Evolutionary conservation across 1,140 invertebrate species (phyloP).

Genomic region (Onthophagus taurus): DNA sequence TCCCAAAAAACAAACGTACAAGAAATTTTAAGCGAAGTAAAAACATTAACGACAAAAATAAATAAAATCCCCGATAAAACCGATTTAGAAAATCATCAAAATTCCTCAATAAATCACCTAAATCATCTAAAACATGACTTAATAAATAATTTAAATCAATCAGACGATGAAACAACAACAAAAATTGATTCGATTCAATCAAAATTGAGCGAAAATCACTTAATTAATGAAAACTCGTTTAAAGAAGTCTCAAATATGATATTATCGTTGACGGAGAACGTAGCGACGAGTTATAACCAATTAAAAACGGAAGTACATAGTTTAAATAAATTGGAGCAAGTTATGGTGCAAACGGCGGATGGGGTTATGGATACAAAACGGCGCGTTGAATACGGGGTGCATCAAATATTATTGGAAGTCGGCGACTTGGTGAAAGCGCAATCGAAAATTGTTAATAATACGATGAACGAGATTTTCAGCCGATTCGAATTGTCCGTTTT

Average conservation of each 20-base stretch:
- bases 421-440: constrained; percentile 59
- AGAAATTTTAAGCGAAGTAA: constrained; percentile 22
- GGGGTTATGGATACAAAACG: constrained; percentile 75
- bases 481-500: constrained; percentile 56
- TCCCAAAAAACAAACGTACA: constrained; percentile 24
- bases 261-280: constrained; percentile 44
- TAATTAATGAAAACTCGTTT: constrained; percentile 39
- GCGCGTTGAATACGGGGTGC: constrained; percentile 73
- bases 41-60: constrained; percentile 17
- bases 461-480: constrained; percentile 49
- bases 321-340: constrained; percentile 65
- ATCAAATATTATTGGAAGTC: constrained; percentile 76
- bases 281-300: constrained; percentile 47
- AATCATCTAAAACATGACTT: constrained; percentile 21
- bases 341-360: constrained; percentile 75
- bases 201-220: constrained; percentile 25
- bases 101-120: constrained; percentile 20
- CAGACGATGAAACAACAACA: constrained; percentile 7
- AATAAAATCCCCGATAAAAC: constrained; percentile 14
- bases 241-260: constrained; percentile 44
- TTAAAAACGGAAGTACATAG: constrained; percentile 45
- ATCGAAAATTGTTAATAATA: constrained; percentile 54
- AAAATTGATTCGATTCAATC: constrained; percentile 5
- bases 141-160: constrained; percentile 11
- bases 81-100: constrained; percentile 20